Evolutionary conservation across 2,797 vertebrate genomes (phyloP).

Genomic region (Enteromius trimaculatus): DNA sequence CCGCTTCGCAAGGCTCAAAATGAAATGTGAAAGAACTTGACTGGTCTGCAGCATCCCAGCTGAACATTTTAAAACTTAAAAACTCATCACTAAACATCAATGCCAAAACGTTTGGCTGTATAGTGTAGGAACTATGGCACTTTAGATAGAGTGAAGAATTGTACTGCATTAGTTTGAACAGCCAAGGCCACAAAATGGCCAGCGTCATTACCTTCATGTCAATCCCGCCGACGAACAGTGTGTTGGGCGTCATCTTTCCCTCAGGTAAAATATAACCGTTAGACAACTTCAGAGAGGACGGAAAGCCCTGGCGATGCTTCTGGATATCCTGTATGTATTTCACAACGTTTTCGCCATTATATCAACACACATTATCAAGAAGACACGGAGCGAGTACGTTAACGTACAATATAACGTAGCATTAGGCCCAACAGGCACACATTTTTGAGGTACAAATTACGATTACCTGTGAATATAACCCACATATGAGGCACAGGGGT

Average conservation of each 20-base stretch:
- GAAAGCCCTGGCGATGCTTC: conserved; percentile 67
- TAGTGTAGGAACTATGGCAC: background rate
- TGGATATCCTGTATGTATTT: conserved; percentile 67
- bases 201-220: conserved; percentile 84
- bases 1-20: background rate
- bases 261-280: conserved; percentile 93
- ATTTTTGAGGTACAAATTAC: background rate
- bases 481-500: conserved; percentile 44
- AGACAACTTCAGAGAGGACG: conserved; percentile 67
- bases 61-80: background rate
- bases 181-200: too few relatives aligned
- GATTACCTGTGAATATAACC: conserved; percentile 44
- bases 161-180: background rate
- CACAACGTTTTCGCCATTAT: background rate
- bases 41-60: too few relatives aligned
- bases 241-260: conserved; percentile 92
- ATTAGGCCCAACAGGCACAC: background rate
- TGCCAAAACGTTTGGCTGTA: background rate
- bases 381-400: background rate
- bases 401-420: background rate
- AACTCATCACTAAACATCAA: background rate
- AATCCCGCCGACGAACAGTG: conserved; percentile 95
- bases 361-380: background rate
- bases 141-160: background rate
- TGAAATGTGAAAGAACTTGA: background rate